These are phyloP conservation scores for Enteromius viviparus DNA, from an alignment of 2,797 vertebrate genomes.

Conservation along the genomic window DNA sequence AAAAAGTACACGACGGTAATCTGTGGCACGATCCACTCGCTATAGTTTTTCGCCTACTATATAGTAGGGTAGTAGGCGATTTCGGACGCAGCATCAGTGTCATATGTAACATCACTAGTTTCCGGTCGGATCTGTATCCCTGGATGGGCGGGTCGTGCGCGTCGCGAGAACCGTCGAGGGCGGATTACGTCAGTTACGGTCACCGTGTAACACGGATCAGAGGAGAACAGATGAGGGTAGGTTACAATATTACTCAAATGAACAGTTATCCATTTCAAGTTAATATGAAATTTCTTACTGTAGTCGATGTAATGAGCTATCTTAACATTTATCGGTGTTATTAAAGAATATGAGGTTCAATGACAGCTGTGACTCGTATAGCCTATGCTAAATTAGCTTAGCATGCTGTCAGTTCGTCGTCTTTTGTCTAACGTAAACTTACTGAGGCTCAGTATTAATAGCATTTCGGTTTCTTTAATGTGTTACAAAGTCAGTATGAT, in stretches of 20 bases:
- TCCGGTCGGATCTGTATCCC: too few relatives aligned
- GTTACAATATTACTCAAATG: rapidly evolving
- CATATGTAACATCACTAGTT: too few relatives aligned
- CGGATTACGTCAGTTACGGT: conserved; percentile 30
- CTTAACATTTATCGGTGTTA: background rate
- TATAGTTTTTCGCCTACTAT: too few relatives aligned
- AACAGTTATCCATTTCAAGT: rapidly evolving
- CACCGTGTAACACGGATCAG: background rate
- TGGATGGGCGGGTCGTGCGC: background rate
- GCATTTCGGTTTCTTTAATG: too few relatives aligned
- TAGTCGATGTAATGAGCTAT: background rate
- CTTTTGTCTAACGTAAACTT: too few relatives aligned
- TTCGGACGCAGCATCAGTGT: too few relatives aligned
- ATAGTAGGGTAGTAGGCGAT: too few relatives aligned
- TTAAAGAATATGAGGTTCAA: background rate
- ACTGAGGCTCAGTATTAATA: background rate
- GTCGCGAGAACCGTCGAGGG: conserved; percentile 20
- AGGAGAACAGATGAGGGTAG: conserved; percentile 38
- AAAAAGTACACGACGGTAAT: too few relatives aligned
- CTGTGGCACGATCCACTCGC: too few relatives aligned
- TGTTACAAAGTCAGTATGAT: background rate
- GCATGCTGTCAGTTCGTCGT: background rate
- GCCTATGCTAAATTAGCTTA: conserved; percentile 31
- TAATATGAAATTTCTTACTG: rapidly evolving
- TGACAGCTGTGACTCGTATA: conserved; percentile 14